A percentile compares a stretch with the other conserved stretches of the same genome.
Conservation (phyloP, 2,888 invertebrate genomes). For the Nysson spinosus region DNA sequence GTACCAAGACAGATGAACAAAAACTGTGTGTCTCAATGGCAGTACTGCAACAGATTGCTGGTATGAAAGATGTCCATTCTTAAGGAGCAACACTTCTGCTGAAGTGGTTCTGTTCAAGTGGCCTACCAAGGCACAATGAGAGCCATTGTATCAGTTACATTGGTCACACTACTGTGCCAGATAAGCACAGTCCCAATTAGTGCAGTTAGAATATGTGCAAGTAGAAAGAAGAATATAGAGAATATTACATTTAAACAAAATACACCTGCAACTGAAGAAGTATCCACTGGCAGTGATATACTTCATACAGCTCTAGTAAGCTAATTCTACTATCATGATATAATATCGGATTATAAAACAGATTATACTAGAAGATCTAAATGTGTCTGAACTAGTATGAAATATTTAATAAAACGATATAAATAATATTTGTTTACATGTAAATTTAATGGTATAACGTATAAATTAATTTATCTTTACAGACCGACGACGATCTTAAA, state of each 20-base stretch:
- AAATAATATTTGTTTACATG: no score
- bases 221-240: conserved; percentile 63
- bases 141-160: conserved; percentile 66
- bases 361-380: no score
- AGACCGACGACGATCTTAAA: conserved; percentile 64
- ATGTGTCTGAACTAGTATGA: no score
- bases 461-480: conserved; percentile 10
- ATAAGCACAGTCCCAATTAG: conserved; percentile 60
- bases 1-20: conserved; percentile 56
- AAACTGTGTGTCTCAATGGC: conserved; percentile 38
- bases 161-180: conserved; percentile 63
- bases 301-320: conserved; percentile 55
- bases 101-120: conserved; percentile 68
- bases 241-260: conserved; percentile 62
- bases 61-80: conserved; percentile 63
- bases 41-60: conserved; percentile 48
- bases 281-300: conserved; percentile 59
- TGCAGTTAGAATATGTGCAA: conserved; percentile 69
- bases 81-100: conserved; percentile 61
- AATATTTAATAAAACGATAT: no score
- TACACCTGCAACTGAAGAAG: conserved; percentile 58
- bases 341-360: background rate
- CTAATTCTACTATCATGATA: background rate
- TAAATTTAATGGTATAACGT: background rate
- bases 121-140: conserved; percentile 66